Percentiles rank a stretch among this genome's conserved stretches.
These are phyloP conservation scores for Antheraea assamensis DNA, from an alignment of 2,888 invertebrate genomes.

Conservation along the genomic window DNA sequence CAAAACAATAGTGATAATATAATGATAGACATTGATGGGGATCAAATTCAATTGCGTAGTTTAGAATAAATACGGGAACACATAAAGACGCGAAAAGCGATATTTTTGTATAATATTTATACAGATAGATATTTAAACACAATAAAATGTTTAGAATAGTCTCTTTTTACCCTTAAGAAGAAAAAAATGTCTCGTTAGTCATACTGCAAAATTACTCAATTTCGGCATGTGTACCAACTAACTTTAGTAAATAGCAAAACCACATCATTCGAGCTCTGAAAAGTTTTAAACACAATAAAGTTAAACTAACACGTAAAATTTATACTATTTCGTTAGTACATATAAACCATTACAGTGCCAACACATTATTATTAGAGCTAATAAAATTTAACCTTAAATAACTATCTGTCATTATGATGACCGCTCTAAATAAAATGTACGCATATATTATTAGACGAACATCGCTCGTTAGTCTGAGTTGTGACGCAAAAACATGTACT, in stretches of 20 bases:
- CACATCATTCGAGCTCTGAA: neutral
- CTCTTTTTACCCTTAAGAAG: neutral
- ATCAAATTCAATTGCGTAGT: too few species aligned
- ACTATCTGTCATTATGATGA: neutral
- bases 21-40: too few species aligned
- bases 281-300: neutral
- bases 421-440: neutral
- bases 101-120: too few species aligned
- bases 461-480: neutral
- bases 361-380: neutral
- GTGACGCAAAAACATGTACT: neutral
- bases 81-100: too few species aligned
- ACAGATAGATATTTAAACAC: too few species aligned
- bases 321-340: neutral
- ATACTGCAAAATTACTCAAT: neutral
- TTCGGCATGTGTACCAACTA: neutral
- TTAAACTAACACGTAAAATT: conserved; percentile 1
- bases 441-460: neutral
- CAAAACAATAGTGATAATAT: too few species aligned
- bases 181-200: neutral
- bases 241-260: conserved; percentile 3
- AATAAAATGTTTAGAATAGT: neutral
- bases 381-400: neutral
- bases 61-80: too few species aligned
- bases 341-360: neutral